Conservation (phyloP, 2,888 invertebrate genomes). For the Cerastis rubricosa region DNA sequence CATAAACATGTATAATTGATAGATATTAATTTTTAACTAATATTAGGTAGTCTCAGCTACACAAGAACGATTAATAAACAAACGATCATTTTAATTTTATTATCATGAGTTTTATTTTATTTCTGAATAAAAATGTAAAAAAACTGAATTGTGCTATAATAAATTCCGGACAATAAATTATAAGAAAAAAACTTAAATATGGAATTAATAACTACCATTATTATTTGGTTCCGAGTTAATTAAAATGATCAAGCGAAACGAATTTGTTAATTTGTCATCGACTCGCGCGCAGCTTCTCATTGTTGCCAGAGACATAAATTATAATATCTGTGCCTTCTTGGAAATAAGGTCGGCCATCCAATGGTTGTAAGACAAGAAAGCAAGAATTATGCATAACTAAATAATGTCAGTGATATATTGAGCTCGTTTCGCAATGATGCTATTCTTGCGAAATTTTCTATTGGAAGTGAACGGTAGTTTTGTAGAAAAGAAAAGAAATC, state of each 20-base stretch:
- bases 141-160: slow-evolving; percentile 49
- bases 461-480: slow-evolving; percentile 5
- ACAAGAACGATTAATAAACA: slow-evolving; percentile 33
- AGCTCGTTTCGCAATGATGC: slow-evolving; percentile 33
- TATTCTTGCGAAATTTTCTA: slow-evolving; percentile 43
- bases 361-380: slow-evolving; percentile 49
- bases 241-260: slow-evolving; percentile 84
- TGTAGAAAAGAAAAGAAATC: background rate
- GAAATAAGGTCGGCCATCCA: slow-evolving; percentile 74
- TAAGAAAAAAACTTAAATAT: slow-evolving; percentile 52
- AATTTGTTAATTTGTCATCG: slow-evolving; percentile 89
- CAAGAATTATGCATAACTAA: slow-evolving; percentile 59
- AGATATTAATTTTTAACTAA: slow-evolving; percentile 55
- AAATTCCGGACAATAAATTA: slow-evolving; percentile 61
- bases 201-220: slow-evolving; percentile 62
- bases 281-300: slow-evolving; percentile 72
- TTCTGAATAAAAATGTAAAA: slow-evolving; percentile 42
- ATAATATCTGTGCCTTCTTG: slow-evolving; percentile 79
- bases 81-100: slow-evolving; percentile 34
- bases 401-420: slow-evolving; percentile 53
- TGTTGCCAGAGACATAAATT: slow-evolving; percentile 81
- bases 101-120: slow-evolving; percentile 39
- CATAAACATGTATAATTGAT: slow-evolving; percentile 57
- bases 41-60: slow-evolving; percentile 36
- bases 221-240: slow-evolving; percentile 78